phyloP scores from a whole-genome alignment of 2,888 invertebrate species.

The Myopa tessellatipennis region DNA sequence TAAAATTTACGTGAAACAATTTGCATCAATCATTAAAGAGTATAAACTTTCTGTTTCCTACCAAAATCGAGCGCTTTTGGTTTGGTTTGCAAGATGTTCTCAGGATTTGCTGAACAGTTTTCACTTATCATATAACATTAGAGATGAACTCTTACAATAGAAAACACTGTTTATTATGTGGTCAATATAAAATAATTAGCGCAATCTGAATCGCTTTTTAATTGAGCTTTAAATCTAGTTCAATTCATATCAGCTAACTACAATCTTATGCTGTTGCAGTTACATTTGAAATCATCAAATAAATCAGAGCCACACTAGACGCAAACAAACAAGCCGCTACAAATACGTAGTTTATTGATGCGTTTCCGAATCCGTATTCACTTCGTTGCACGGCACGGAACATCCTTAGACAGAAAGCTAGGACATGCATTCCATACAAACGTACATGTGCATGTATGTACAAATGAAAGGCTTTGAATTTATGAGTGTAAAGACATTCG shows the following conservation, averaged over 20 bases:
- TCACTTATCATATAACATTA: too few relatives aligned
- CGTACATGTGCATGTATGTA: not conserved
- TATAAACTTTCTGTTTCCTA: too few relatives aligned
- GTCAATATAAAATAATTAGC: not conserved
- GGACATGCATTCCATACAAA: not conserved
- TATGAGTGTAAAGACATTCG: not conserved
- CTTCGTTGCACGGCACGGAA: not conserved
- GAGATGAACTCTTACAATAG: too few relatives aligned
- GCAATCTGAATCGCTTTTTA: not conserved
- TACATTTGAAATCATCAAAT: not conserved
- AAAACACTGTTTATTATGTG: too few relatives aligned
- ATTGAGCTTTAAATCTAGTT: not conserved
- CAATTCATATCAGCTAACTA: not conserved
- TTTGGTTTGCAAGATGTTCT: too few relatives aligned
- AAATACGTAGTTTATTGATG: slow-evolving; percentile 5
- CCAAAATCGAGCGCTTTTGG: too few relatives aligned
- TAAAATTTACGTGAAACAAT: too few relatives aligned
- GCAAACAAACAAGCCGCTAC: not conserved
- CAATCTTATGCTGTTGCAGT: not conserved
- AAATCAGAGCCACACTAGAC: not conserved
- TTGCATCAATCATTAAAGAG: too few relatives aligned
- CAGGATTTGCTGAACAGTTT: too few relatives aligned
- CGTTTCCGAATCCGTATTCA: slow-evolving; percentile 19
- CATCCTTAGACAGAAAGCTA: not conserved
- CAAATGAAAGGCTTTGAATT: not conserved